Base-by-base conservation (phyloP, 2,888 invertebrate species). In the Drosophila dives region DNA sequence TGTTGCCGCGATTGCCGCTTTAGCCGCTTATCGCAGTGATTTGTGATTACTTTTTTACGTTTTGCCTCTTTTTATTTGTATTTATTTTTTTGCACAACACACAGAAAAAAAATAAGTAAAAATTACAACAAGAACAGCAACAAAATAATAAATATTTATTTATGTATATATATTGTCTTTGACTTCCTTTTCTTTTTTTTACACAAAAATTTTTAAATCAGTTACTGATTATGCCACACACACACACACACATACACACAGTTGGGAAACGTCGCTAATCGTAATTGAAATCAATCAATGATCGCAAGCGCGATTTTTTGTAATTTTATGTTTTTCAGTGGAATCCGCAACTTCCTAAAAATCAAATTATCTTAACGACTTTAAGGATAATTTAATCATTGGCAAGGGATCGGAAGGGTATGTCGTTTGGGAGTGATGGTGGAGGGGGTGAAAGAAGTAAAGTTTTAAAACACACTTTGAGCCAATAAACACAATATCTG, bases 21-120 rank as follows among this genome's bases (percentile, higher is more conserved):
- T 64, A 80, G 64, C 58, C 81, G 83, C 75, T 88, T 84, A 84
- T 88, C 83, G 86, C 83, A 68, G 72, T 70, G 89, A 86, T 89
- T 86, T 86, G 59, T 74, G 87, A 84, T 83, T 80, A 81, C 72
- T 66, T 81, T 73, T 75, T 75, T 66, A 68, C 72, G 76, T 77
- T 74, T 72, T 36, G 36, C 36, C 10, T 54, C n/a, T 38, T 34
- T 53, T 26, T 62, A 54, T 61, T 59, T 56, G 15, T 23, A 42
- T 62, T 53, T 45, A 49, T 59, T 53, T 45, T 33, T 34, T 20
- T 40, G 67, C 63, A 72, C 61, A 65, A 38, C 34, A 51, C 68
- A 81, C 69, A 70, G 63, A 51, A 67, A 75, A 73, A 69, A 69
- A 60, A 53, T 34, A 45, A 40, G 55, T 58, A 84, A 72, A 75